These are phyloP conservation scores for Arothron firmamentum DNA, from an alignment of 2,113 vertebrate genomes.

Conservation along the genomic window DNA sequence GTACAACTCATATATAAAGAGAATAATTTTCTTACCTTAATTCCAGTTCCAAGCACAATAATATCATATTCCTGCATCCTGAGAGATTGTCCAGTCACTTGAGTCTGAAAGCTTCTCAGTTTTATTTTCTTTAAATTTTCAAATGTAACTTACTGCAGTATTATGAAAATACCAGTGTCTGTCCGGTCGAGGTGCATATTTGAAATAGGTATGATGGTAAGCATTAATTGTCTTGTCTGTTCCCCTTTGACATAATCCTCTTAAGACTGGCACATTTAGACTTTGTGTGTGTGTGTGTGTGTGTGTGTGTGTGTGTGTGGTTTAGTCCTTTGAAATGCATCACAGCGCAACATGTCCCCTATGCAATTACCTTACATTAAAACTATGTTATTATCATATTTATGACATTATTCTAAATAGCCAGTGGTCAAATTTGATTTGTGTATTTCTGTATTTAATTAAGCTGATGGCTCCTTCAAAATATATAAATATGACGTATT, in stretches of 20 bases:
- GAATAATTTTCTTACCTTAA: conserved; percentile 80
- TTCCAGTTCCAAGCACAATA: conserved; percentile 89
- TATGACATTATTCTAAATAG: too few species aligned
- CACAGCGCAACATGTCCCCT: neutral
- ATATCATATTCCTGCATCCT: conserved; percentile 87
- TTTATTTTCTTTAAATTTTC: neutral
- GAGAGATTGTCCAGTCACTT: neutral
- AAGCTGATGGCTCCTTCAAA: too few species aligned
- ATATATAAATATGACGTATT: too few species aligned
- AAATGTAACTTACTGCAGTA: neutral
- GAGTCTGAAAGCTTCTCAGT: too few species aligned
- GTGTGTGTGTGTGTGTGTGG: conserved; percentile 8
- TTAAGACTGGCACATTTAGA: conserved; percentile 32
- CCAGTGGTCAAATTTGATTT: too few species aligned
- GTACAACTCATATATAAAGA: neutral
- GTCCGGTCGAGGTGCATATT: conserved; percentile 9
- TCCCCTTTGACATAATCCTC: conserved; percentile 55
- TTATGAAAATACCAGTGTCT: neutral
- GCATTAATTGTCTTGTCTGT: conserved; percentile 43
- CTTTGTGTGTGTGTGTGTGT: conserved; percentile 24
- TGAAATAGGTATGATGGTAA: conserved; percentile 25
- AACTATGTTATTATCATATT: too few species aligned
- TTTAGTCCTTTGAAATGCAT: neutral
- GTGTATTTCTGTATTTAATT: too few species aligned
- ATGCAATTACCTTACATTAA: too few species aligned